Conservation (phyloP, 2,888 invertebrate species). For the Andrena camellia region DNA sequence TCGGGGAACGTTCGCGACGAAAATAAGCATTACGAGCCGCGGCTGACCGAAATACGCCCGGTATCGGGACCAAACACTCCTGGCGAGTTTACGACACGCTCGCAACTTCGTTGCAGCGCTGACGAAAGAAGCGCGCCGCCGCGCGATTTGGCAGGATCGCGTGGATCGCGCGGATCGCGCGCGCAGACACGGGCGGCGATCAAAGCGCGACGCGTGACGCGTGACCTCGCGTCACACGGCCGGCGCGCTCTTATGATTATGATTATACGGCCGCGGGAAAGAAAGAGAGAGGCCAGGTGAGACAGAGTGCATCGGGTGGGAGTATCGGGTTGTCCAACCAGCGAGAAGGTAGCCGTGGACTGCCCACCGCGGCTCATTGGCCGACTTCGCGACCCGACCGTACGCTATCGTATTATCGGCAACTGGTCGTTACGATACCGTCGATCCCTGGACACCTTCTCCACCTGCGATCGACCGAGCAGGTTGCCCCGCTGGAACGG, state of each 20-base stretch:
- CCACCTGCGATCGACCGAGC: constrained; percentile 33
- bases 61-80: constrained; percentile 45
- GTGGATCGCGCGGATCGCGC: constrained; percentile 1
- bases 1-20: constrained; percentile 50
- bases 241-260: constrained; percentile 70
- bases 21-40: constrained; percentile 73
- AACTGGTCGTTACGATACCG: constrained; percentile 66
- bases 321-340: constrained; percentile 80
- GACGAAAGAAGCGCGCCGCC: neutral
- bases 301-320: constrained; percentile 64
- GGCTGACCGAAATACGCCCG: constrained; percentile 54
- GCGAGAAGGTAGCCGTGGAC: constrained; percentile 80
- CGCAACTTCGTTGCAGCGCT: neutral
- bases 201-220: constrained; percentile 18
- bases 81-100: constrained; percentile 21
- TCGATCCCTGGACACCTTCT: constrained; percentile 35
- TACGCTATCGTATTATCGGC: constrained; percentile 73
- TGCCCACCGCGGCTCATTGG: constrained; percentile 84
- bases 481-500: neutral
- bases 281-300: constrained; percentile 66
- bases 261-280: constrained; percentile 69
- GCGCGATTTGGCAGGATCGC: constrained; percentile 20
- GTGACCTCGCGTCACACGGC: constrained; percentile 41
- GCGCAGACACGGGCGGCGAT: constrained; percentile 10
- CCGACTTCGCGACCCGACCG: constrained; percentile 73